Evolutionary conservation across 2,888 invertebrate species (phyloP).

Genomic region (Drosophila villosipedis): DNA sequence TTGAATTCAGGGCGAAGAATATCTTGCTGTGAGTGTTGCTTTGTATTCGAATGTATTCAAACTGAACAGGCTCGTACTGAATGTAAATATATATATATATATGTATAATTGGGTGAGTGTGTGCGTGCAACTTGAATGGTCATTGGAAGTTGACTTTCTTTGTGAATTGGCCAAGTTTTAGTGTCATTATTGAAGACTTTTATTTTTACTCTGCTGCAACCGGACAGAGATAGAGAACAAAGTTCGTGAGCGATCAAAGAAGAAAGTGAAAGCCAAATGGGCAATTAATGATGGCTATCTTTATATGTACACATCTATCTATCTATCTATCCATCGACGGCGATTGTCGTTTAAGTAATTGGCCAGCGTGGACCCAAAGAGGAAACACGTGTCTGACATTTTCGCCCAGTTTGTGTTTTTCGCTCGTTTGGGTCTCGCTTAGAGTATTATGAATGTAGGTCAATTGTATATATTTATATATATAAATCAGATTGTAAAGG

Average conservation of each 20-base stretch:
- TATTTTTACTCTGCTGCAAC: conserved; percentile 11
- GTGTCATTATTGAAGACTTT: conserved; percentile 36
- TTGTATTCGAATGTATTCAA: conserved; percentile 1
- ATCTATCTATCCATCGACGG: conserved; percentile 21
- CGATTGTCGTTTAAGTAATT: conserved; percentile 34
- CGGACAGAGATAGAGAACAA: background rate
- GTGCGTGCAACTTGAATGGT: conserved; percentile 10
- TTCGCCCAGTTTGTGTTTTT: conserved; percentile 20
- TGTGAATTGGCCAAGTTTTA: conserved; percentile 25
- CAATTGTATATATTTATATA: background rate
- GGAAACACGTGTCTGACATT: conserved; percentile 46
- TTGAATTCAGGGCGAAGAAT: conserved; percentile 6
- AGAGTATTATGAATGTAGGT: background rate
- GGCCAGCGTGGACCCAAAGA: conserved; percentile 14
- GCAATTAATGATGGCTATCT: conserved; percentile 51
- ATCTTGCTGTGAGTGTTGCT: background rate
- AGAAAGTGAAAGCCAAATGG: conserved; percentile 56
- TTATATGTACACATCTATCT: background rate
- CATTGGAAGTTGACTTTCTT: conserved; percentile 32
- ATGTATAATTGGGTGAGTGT: background rate
- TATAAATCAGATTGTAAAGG: background rate
- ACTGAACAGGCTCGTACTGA: background rate
- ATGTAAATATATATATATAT: background rate
- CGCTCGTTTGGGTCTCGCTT: background rate
- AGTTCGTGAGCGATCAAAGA: conserved; percentile 26